These are phyloP conservation scores for Calyptomena viridis DNA, from an alignment of 2,113 vertebrate species.

Conservation along the genomic window DNA sequence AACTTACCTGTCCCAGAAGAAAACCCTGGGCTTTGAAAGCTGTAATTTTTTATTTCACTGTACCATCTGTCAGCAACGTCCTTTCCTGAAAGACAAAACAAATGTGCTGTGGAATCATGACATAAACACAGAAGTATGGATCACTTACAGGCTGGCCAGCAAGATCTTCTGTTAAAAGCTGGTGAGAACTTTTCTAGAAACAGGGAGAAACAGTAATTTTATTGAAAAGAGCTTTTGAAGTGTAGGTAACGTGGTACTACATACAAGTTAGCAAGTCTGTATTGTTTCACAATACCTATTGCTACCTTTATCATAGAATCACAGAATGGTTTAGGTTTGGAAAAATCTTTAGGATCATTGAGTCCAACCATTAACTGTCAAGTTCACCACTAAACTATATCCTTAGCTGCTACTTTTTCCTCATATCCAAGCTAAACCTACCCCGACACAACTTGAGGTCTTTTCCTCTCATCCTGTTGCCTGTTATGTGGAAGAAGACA, in stretches of 20 bases:
- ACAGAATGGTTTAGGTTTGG: neutral
- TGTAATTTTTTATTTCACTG: constrained; percentile 94
- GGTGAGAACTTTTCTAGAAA: neutral
- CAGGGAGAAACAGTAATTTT: neutral
- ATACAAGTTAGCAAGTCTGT: neutral
- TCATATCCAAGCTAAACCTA: neutral
- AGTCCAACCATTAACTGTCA: neutral
- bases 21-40: constrained; percentile 92
- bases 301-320: neutral
- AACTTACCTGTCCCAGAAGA: constrained; percentile 91
- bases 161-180: neutral
- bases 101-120: neutral
- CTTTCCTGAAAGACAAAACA: constrained; percentile 78
- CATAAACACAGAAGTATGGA: neutral
- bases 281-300: neutral
- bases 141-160: neutral
- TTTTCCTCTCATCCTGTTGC: neutral
- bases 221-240: neutral
- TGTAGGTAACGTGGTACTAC: neutral
- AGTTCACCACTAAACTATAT: neutral
- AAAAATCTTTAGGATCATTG: neutral
- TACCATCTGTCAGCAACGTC: constrained; percentile 97
- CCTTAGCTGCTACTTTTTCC: neutral
- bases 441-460: neutral
- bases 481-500: neutral